phyloP scores from a whole-genome alignment of 2,888 invertebrate genomes.

The Trachelus iudaicus region DNA sequence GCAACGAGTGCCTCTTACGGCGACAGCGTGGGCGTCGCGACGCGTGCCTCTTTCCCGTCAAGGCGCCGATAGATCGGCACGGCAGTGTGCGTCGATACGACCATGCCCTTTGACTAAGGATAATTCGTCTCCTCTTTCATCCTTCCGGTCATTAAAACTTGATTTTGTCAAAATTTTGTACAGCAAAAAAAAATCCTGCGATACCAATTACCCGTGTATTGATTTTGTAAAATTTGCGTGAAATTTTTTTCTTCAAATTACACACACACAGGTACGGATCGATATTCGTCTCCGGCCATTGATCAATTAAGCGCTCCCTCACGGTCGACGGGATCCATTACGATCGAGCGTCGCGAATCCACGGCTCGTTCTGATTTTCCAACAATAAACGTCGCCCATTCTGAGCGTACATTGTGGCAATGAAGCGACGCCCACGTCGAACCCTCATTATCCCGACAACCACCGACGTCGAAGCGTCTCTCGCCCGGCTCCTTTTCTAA shows the following conservation, averaged over 20 bases:
- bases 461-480: neutral
- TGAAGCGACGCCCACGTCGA: conserved; percentile 36
- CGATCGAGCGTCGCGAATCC: neutral
- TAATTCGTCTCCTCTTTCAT: neutral
- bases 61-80: neutral
- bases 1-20: conserved; percentile 7
- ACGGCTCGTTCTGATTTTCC: neutral
- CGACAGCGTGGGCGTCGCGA: conserved; percentile 13
- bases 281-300: neutral
- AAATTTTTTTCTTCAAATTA: neutral
- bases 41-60: conserved; percentile 13
- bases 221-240: neutral
- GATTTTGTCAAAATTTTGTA: neutral
- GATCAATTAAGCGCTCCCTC: neutral
- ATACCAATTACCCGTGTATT: neutral
- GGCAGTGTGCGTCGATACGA: neutral
- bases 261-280: too few species aligned
- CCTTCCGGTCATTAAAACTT: neutral
- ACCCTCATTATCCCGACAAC: conserved; percentile 32
- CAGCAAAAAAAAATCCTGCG: neutral
- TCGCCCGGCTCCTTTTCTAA: neutral
- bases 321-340: neutral
- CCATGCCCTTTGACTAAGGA: neutral
- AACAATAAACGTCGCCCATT: neutral
- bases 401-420: conserved; percentile 23